Conservation (phyloP, 2,888 invertebrate species). For the Netelia virgata region DNA sequence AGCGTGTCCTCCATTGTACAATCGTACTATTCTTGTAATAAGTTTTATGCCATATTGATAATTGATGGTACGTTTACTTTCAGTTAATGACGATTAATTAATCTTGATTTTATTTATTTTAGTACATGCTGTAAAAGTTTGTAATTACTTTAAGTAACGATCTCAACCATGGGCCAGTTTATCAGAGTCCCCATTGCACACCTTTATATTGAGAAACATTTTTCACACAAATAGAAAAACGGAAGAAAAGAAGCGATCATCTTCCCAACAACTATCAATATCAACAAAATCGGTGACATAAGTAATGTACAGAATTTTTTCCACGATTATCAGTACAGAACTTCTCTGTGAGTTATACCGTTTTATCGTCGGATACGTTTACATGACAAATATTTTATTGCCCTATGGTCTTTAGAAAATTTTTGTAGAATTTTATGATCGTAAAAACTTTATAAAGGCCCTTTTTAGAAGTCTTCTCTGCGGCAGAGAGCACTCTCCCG, state of each 20-base stretch:
- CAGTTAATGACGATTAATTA: constrained; percentile 9
- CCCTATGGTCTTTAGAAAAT: constrained; percentile 6
- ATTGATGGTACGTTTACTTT: constrained; percentile 11
- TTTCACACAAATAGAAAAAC: constrained; percentile 17
- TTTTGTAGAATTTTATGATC: constrained; percentile 29
- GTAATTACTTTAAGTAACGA: constrained; percentile 54
- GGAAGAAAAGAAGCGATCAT: constrained; percentile 42
- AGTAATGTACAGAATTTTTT: constrained; percentile 59
- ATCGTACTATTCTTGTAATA: constrained; percentile 47
- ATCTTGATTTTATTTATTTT: constrained; percentile 17
- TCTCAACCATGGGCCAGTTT: constrained; percentile 57
- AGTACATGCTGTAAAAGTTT: constrained; percentile 17
- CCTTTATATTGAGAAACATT: constrained; percentile 52
- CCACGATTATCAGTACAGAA: constrained; percentile 41
- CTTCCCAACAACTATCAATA: constrained; percentile 37
- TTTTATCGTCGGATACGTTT: constrained; percentile 41
- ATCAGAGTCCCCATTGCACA: constrained; percentile 47
- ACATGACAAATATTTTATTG: constrained; percentile 17
- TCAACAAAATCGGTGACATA: constrained; percentile 50
- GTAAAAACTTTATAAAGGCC: constrained; percentile 19
- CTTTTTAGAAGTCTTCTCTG: constrained; percentile 45
- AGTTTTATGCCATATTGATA: constrained; percentile 46
- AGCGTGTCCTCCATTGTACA: constrained; percentile 39
- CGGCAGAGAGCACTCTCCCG: constrained; percentile 28
- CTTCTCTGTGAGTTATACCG: constrained; percentile 36